Conservation (phyloP, 2,797 vertebrate species). For the Malurus splendens region DNA sequence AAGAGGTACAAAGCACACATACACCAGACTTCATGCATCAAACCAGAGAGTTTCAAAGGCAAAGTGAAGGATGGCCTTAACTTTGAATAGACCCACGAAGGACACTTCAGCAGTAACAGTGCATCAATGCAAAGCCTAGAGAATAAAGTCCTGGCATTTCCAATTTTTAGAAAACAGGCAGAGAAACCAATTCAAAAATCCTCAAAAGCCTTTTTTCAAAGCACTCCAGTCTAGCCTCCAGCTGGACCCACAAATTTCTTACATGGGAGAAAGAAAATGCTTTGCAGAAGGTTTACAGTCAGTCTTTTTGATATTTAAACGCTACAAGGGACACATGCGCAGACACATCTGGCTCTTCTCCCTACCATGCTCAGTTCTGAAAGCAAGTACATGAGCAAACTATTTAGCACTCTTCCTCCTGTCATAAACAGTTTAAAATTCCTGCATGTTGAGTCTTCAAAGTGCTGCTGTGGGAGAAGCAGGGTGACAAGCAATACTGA, state of each 20-base stretch:
- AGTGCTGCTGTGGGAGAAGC: constrained; percentile 25
- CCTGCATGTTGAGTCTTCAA: constrained; percentile 20
- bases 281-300: not conserved
- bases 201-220: constrained; percentile 1
- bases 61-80: not conserved
- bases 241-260: not conserved
- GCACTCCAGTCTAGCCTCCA: not conserved
- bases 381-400: constrained; percentile 27
- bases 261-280: not conserved
- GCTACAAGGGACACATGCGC: not conserved
- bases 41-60: not conserved
- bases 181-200: not conserved
- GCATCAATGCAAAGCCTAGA: not conserved
- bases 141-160: not conserved
- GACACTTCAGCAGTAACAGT: not conserved
- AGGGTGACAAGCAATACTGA: constrained; percentile 4
- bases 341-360: not conserved
- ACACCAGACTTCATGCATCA: not conserved
- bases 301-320: not conserved
- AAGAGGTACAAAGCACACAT: not conserved
- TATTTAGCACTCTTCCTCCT: constrained; percentile 27
- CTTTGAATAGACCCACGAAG: not conserved
- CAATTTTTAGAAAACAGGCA: not conserved
- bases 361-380: not conserved
- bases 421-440: constrained; percentile 49